Conservation (phyloP, 2,113 vertebrate genomes). For the Nothocercus julius region DNA sequence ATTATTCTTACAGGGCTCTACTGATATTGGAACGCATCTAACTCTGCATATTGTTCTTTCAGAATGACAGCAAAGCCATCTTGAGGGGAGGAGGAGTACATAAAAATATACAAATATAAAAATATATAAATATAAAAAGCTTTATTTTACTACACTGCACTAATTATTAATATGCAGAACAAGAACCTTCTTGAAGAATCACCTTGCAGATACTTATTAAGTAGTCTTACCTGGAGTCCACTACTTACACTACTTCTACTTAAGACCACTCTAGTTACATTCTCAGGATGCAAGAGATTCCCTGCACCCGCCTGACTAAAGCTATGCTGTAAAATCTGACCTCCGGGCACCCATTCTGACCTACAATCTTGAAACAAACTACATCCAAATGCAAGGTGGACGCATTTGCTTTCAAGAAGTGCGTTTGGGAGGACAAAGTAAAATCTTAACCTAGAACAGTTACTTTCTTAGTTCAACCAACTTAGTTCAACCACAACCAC, state of each 20-base stretch:
- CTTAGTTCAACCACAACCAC: too few species aligned
- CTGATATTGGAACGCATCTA: not conserved
- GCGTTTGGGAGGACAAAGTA: not conserved
- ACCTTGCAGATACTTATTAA: not conserved
- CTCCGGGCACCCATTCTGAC: not conserved
- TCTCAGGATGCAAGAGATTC: not conserved
- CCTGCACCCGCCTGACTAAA: not conserved
- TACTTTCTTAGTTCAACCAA: not conserved
- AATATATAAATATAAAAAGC: not conserved
- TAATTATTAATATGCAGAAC: not conserved
- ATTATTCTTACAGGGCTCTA: not conserved
- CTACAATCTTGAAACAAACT: not conserved
- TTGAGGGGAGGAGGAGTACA: too few species aligned
- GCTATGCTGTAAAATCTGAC: not conserved
- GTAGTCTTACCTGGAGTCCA: too few species aligned
- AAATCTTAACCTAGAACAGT: not conserved
- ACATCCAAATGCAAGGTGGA: not conserved
- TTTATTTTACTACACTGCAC: not conserved
- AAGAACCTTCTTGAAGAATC: not conserved
- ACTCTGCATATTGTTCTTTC: not conserved
- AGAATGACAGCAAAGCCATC: not conserved
- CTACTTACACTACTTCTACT: too few species aligned
- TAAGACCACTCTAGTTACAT: not conserved
- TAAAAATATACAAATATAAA: not conserved
- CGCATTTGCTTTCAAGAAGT: not conserved